These are phyloP conservation scores for Acestrorhynchus altus DNA, from an alignment of 2,797 vertebrate species.

Conservation along the genomic window DNA sequence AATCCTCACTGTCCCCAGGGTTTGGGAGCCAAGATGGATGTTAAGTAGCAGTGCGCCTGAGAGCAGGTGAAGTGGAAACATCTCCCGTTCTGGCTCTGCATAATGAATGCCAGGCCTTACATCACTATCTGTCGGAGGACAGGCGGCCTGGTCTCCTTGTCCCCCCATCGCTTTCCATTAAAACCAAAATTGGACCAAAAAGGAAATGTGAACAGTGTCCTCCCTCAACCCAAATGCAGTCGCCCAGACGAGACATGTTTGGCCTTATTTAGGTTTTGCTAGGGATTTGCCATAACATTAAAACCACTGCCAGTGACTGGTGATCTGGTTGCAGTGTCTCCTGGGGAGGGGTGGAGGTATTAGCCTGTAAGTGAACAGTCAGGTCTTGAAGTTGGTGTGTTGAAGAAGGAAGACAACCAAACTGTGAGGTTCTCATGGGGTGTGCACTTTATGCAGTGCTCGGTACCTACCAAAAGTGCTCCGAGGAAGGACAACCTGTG, in stretches of 20 bases:
- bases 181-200: background rate
- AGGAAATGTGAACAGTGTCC: background rate
- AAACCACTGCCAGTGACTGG: too few species aligned
- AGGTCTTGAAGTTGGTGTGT: too few species aligned
- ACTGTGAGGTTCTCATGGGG: too few species aligned
- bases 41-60: conserved; percentile 64
- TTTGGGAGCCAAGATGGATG: conserved; percentile 68
- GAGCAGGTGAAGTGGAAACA: conserved; percentile 75
- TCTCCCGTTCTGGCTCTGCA: conserved; percentile 65
- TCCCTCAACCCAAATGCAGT: background rate
- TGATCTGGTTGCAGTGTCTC: too few species aligned
- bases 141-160: background rate
- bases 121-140: background rate
- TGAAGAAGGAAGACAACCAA: too few species aligned
- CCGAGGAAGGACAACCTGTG: too few species aligned
- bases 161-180: background rate
- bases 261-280: too few species aligned
- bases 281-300: too few species aligned
- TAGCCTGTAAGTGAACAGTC: too few species aligned
- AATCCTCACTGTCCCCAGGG: conserved; percentile 70
- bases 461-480: too few species aligned
- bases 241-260: background rate
- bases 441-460: too few species aligned
- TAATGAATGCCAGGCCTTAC: conserved; percentile 46
- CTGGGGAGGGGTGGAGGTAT: too few species aligned